Conservation (phyloP, 2,113 vertebrate species). For the Calonectris borealis region DNA sequence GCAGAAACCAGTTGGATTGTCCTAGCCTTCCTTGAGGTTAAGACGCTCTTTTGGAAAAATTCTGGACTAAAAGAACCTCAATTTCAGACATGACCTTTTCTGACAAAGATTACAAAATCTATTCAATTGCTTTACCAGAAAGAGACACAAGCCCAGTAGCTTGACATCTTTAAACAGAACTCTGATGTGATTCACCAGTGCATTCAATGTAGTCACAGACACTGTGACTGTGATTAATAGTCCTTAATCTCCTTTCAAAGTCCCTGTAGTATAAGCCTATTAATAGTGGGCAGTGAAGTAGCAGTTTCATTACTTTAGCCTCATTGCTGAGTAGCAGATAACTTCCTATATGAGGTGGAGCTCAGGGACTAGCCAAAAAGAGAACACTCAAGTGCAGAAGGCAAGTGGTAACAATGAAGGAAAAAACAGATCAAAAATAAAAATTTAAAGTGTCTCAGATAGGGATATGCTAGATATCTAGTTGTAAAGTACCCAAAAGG, state of each 20-base stretch:
- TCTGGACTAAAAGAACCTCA: not conserved
- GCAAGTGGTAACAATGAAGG: not conserved
- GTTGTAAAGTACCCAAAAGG: not conserved
- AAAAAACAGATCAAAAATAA: not conserved
- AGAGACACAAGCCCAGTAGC: not conserved
- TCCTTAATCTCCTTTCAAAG: slow-evolving; percentile 19
- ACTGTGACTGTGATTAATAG: slow-evolving; percentile 26
- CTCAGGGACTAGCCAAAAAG: not conserved
- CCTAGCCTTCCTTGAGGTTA: not conserved
- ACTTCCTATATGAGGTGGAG: not conserved
- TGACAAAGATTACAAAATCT: not conserved
- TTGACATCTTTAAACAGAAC: not conserved
- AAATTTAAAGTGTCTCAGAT: not conserved
- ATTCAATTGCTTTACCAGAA: not conserved
- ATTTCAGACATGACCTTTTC: not conserved
- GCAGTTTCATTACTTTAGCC: not conserved
- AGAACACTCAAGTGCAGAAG: not conserved
- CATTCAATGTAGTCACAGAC: not conserved
- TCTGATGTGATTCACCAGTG: not conserved
- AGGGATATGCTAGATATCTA: not conserved
- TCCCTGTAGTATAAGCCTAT: slow-evolving; percentile 2
- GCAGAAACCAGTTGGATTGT: not conserved
- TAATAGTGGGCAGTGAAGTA: not conserved
- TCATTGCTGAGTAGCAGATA: not conserved
- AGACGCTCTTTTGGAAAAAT: not conserved